Percentiles rank a stretch among this genome's conserved stretches.
Evolutionary conservation across 2,797 vertebrate species (phyloP).

Genomic region (Parotocinclus haroldoi): DNA sequence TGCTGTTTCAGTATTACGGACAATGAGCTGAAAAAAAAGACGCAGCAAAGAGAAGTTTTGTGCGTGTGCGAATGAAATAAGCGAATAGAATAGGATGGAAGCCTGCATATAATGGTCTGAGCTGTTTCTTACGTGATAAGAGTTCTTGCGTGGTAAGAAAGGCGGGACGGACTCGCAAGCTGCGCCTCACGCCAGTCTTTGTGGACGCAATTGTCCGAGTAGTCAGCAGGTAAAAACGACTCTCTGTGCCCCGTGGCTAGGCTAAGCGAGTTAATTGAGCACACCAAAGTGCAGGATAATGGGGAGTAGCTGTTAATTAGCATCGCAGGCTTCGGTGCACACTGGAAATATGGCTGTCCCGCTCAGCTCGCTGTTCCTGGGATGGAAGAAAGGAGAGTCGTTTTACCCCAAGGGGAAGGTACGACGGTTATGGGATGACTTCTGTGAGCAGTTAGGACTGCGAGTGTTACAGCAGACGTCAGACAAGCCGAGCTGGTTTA

Average conservation of each 20-base stretch:
- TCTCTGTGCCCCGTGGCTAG: not conserved
- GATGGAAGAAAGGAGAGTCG: not conserved
- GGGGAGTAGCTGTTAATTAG: constrained; percentile 2
- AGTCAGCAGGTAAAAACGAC: constrained; percentile 6
- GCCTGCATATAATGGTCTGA: not conserved
- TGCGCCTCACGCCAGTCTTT: not conserved
- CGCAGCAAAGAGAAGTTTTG: no score
- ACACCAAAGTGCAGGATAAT: constrained; percentile 10
- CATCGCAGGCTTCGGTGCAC: constrained; percentile 1
- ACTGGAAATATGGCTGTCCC: not conserved
- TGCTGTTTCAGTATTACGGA: no score
- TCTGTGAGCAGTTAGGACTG: no score
- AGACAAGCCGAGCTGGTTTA: no score
- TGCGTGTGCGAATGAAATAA: no score
- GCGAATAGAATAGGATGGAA: no score
- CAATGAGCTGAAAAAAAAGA: no score
- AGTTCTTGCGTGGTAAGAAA: not conserved
- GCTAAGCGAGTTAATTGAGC: constrained; percentile 22
- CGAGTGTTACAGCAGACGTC: no score
- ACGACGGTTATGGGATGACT: no score
- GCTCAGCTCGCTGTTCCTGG: not conserved
- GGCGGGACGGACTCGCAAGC: constrained; percentile 3
- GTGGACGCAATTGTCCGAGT: not conserved
- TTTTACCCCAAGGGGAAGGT: not conserved
- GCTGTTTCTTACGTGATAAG: not conserved